Conservation (phyloP, 2,113 vertebrate species). For the Scatophagus argus region DNA sequence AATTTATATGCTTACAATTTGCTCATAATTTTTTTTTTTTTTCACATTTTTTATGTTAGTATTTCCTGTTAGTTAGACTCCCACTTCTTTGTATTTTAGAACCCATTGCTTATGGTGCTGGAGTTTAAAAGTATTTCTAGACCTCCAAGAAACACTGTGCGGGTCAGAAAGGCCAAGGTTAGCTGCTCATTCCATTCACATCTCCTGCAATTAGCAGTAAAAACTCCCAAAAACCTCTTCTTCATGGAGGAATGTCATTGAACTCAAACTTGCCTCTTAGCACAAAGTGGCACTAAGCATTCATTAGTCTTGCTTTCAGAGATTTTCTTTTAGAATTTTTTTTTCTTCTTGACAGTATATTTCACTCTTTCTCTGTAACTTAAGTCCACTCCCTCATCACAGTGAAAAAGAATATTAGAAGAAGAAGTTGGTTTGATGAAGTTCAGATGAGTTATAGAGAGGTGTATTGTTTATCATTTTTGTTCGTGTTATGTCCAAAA, state of each 20-base stretch:
- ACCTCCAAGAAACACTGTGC: background rate
- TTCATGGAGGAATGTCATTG: background rate
- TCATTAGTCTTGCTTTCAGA: conserved; percentile 11
- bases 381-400: background rate
- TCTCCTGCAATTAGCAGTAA: conserved; percentile 6
- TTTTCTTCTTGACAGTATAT: background rate
- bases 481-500: background rate
- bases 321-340: background rate
- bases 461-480: background rate
- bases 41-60: background rate
- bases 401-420: background rate
- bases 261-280: conserved; percentile 7
- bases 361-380: background rate
- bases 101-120: background rate
- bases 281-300: background rate
- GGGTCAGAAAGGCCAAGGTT: background rate
- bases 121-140: background rate
- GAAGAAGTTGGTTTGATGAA: background rate
- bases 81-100: background rate
- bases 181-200: conserved; percentile 12
- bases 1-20: too few species aligned
- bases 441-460: background rate
- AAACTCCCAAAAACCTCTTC: background rate
- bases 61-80: background rate
- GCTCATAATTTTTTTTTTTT: too few species aligned